phyloP scores from a whole-genome alignment of 2,888 invertebrate genomes.

The Tiphia femorata region DNA sequence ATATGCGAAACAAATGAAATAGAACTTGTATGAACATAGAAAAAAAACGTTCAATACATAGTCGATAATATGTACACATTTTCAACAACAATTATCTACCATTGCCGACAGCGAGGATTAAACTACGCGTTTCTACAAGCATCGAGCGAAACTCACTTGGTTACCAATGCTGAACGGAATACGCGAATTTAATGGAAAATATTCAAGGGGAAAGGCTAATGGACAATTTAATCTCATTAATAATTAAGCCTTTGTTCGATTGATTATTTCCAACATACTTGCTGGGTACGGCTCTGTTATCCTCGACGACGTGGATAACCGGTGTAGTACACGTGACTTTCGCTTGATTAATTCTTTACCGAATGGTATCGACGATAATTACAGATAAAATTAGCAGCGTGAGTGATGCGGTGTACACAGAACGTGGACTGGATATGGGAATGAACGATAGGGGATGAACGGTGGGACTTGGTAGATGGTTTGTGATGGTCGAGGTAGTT shows the following conservation, averaged over 20 bases:
- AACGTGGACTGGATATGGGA: neutral
- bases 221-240: too few relatives aligned
- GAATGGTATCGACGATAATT: neutral
- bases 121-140: neutral
- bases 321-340: neutral
- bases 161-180: neutral
- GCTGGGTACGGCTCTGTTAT: too few relatives aligned
- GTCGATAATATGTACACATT: neutral
- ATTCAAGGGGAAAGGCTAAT: too few relatives aligned
- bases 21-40: neutral
- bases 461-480: neutral
- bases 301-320: too few relatives aligned
- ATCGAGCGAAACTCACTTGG: neutral
- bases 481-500: neutral
- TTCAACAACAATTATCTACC: neutral
- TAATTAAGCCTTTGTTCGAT: too few relatives aligned
- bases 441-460: slow-evolving; percentile 1
- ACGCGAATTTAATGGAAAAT: too few relatives aligned
- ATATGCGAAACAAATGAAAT: too few relatives aligned
- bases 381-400: neutral
- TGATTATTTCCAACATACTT: too few relatives aligned
- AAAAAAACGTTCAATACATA: too few relatives aligned
- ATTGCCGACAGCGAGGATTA: neutral
- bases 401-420: neutral
- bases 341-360: neutral